These are phyloP conservation scores for Serilophus lunatus DNA, from an alignment of 2,113 vertebrate genomes.

Conservation along the genomic window DNA sequence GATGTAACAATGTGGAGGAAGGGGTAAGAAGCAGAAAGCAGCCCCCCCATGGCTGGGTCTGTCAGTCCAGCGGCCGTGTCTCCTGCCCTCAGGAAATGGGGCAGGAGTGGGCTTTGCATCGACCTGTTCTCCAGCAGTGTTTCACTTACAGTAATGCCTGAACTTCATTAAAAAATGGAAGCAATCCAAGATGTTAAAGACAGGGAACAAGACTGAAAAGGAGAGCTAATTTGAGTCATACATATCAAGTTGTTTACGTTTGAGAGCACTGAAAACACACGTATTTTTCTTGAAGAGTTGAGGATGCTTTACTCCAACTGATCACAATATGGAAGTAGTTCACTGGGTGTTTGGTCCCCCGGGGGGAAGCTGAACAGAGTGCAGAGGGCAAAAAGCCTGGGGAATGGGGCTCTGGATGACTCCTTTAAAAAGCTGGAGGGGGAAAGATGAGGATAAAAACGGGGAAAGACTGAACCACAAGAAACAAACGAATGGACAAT, in stretches of 20 bases:
- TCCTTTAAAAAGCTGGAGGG: background rate
- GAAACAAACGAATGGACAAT: background rate
- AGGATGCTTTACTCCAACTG: background rate
- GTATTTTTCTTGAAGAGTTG: background rate
- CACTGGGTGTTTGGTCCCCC: background rate
- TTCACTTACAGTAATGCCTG: background rate
- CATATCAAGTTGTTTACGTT: background rate
- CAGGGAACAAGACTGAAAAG: background rate
- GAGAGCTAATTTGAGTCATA: constrained; percentile 18
- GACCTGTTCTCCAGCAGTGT: background rate
- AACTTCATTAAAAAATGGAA: constrained; percentile 16
- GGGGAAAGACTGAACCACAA: background rate
- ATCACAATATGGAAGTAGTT: background rate
- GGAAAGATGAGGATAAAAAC: background rate
- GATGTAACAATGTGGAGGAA: background rate
- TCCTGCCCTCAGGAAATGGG: background rate
- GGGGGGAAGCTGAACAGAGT: background rate
- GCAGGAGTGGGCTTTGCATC: background rate
- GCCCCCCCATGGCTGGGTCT: background rate
- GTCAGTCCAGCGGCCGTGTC: background rate
- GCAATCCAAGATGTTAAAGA: background rate
- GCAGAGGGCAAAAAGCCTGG: background rate
- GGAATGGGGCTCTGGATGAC: background rate
- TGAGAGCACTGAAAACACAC: background rate
- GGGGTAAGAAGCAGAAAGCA: background rate